phyloP scores from a whole-genome alignment of 2,888 invertebrate species.

The Plebejus argus region DNA sequence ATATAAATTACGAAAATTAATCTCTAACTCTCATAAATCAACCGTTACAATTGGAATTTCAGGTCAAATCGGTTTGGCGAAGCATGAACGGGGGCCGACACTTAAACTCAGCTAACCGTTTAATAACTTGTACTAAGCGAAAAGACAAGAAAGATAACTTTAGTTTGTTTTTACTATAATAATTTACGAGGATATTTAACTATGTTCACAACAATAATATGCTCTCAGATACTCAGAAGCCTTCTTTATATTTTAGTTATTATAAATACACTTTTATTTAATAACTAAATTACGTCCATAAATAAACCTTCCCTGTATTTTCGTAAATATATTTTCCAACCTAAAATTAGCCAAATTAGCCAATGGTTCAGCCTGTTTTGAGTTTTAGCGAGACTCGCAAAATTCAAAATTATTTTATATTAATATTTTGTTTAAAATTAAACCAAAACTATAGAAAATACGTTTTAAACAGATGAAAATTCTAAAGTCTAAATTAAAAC shows the following conservation, averaged over 20 bases:
- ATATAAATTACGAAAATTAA: background rate
- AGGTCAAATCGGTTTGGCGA: background rate
- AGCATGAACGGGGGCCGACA: background rate
- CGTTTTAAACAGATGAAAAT: background rate
- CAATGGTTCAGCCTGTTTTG: too few species aligned
- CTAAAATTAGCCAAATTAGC: too few species aligned
- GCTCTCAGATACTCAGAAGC: too few species aligned
- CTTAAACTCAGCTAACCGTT: constrained; percentile 4
- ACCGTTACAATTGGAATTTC: background rate
- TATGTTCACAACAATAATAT: too few species aligned
- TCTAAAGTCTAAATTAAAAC: background rate
- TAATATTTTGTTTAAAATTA: too few species aligned
- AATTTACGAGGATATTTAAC: background rate
- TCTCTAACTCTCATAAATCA: background rate
- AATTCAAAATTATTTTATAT: too few species aligned
- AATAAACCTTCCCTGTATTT: too few species aligned
- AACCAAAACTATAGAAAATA: background rate
- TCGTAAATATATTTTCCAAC: too few species aligned
- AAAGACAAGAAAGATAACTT: background rate
- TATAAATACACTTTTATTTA: too few species aligned
- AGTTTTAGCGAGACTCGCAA: too few species aligned
- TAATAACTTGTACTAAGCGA: background rate
- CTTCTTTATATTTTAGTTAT: too few species aligned
- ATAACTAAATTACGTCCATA: too few species aligned
- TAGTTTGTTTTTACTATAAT: background rate